Evolutionary conservation across 1,140 invertebrate genomes (phyloP).

Genomic region (Pinna nobilis): DNA sequence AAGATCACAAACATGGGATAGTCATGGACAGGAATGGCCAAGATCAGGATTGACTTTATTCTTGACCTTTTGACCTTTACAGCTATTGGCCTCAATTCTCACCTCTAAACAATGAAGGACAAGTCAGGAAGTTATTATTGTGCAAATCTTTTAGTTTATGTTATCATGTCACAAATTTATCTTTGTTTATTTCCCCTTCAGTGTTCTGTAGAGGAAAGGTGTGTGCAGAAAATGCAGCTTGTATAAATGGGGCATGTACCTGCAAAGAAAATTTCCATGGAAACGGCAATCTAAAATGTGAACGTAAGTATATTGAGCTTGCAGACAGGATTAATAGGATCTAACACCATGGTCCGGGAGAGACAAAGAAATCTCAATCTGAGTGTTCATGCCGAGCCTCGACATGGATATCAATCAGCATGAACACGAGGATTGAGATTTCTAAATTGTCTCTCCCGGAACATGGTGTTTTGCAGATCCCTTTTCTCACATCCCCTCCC

Average conservation of each 20-base stretch:
- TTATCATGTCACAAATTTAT: neutral
- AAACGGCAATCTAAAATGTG: slow-evolving; percentile 2
- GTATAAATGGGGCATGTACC: neutral
- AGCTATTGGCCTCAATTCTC: neutral
- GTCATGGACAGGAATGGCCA: neutral
- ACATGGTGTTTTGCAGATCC: too few relatives aligned
- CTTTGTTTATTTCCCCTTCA: neutral
- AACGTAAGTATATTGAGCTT: too few relatives aligned
- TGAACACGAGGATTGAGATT: too few relatives aligned
- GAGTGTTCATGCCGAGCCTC: too few relatives aligned
- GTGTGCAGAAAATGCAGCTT: slow-evolving; percentile 6
- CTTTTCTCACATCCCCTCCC: too few relatives aligned
- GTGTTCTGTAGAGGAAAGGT: slow-evolving; percentile 22
- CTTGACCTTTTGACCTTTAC: neutral
- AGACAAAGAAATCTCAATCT: too few relatives aligned
- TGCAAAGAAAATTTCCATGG: slow-evolving; percentile 23
- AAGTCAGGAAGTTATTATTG: slow-evolving; percentile 2
- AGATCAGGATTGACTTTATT: too few relatives aligned
- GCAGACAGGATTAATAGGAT: too few relatives aligned
- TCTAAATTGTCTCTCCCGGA: too few relatives aligned
- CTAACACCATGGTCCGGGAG: too few relatives aligned
- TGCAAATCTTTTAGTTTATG: neutral
- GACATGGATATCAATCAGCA: too few relatives aligned
- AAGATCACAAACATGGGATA: too few relatives aligned
- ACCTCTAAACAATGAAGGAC: neutral